Percentiles rank a stretch among this genome's conserved stretches.
phyloP scores from a whole-genome alignment of 2,888 invertebrate species.

The Furcula furcula region DNA sequence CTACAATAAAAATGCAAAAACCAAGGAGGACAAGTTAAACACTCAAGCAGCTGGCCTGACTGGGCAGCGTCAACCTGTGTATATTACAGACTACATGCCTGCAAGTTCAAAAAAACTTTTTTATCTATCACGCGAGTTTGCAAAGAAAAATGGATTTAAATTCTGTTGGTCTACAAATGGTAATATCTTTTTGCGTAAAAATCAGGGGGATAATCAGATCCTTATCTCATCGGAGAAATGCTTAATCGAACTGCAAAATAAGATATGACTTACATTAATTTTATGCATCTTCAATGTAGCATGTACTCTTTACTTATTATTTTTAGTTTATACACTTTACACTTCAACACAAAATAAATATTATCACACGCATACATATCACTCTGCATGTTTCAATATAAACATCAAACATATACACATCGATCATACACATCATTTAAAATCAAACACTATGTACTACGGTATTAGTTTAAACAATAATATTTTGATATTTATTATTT shows the following conservation, averaged over 20 bases:
- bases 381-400: no score
- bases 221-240: not conserved
- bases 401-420: no score
- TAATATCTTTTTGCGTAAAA: not conserved
- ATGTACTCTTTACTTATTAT: no score
- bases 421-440: no score
- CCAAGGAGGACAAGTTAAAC: no score
- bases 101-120: not conserved
- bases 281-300: not conserved
- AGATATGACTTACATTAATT: not conserved
- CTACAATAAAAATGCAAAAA: not conserved
- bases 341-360: no score
- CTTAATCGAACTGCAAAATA: not conserved
- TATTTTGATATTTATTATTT: no score
- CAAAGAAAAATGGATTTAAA: not conserved
- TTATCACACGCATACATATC: no score
- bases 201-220: not conserved
- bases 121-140: not conserved
- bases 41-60: not conserved
- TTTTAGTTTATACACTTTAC: no score
- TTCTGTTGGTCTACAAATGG: slow-evolving; percentile 2
- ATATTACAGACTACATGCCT: not conserved
- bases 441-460: no score
- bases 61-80: not conserved
- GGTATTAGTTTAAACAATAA: no score